Percentiles rank a stretch among this genome's conserved stretches.
phyloP scores from a whole-genome alignment of 1,140 invertebrate species.

The Forficula auricularia region DNA sequence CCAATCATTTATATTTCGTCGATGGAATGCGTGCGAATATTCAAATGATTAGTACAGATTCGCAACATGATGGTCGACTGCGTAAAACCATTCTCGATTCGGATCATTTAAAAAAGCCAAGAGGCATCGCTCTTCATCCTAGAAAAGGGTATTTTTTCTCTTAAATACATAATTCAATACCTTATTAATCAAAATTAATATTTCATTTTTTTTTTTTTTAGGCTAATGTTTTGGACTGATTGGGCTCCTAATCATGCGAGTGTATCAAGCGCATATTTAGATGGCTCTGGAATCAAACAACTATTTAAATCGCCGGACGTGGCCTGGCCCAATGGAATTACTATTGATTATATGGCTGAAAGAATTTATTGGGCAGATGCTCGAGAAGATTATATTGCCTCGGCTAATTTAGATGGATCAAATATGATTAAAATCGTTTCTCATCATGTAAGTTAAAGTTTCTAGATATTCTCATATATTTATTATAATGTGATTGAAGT shows the following conservation, averaged over 20 bases:
- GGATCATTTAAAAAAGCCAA: constrained; percentile 54
- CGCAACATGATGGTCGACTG: constrained; percentile 48
- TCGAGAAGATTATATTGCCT: constrained; percentile 66
- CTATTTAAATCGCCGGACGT: constrained; percentile 49
- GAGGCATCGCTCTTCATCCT: constrained; percentile 79
- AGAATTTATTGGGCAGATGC: constrained; percentile 79
- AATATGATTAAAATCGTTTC: constrained; percentile 51
- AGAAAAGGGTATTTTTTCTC: constrained; percentile 35
- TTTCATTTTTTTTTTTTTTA: constrained; percentile 12
- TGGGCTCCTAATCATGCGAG: constrained; percentile 63
- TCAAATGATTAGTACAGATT: constrained; percentile 57
- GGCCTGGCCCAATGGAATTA: constrained; percentile 75
- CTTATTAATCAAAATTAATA: too few relatives aligned
- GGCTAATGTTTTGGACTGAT: constrained; percentile 81
- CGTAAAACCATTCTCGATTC: constrained; percentile 55
- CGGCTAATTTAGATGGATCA: constrained; percentile 64
- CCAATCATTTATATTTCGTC: constrained; percentile 79
- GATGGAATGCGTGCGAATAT: constrained; percentile 62
- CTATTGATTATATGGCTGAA: constrained; percentile 64
- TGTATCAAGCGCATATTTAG: constrained; percentile 68
- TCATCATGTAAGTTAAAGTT: constrained; percentile 37
- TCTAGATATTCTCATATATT: neutral
- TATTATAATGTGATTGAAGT: too few relatives aligned
- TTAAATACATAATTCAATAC: too few relatives aligned
- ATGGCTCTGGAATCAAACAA: constrained; percentile 54